Conservation (phyloP, 1,140 invertebrate genomes). For the Eumeta japonica region DNA sequence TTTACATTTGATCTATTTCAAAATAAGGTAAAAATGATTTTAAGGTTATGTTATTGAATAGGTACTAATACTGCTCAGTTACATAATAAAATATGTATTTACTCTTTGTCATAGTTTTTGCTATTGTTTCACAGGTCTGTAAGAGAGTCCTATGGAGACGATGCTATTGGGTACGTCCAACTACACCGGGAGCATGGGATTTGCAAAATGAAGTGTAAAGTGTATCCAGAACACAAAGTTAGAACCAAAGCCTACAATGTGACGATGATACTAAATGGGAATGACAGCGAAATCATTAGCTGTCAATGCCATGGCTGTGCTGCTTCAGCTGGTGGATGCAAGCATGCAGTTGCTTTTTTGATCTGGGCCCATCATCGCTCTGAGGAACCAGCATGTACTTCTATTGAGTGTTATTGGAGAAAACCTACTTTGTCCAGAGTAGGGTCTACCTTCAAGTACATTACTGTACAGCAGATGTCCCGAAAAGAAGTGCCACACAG, state of each 20-base stretch:
- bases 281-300: conserved; percentile 9
- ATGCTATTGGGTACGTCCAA: not conserved
- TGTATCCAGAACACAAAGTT: conserved; percentile 19
- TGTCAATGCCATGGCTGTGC: conserved; percentile 15
- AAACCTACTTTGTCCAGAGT: too few relatives aligned
- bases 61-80: too few relatives aligned
- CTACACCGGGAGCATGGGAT: conserved; percentile 8
- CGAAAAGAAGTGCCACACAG: conserved; percentile 11
- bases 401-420: conserved; percentile 31
- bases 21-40: too few relatives aligned
- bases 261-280: conserved; percentile 12
- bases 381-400: conserved; percentile 30
- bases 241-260: conserved; percentile 10
- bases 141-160: conserved; percentile 6
- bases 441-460: too few relatives aligned
- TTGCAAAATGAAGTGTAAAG: conserved; percentile 15
- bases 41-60: too few relatives aligned
- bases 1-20: too few relatives aligned
- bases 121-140: too few relatives aligned
- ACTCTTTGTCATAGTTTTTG: too few relatives aligned
- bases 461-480: too few relatives aligned
- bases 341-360: too few relatives aligned
- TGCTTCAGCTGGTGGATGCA: conserved; percentile 11
- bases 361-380: too few relatives aligned
- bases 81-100: too few relatives aligned